Evolutionary conservation across 1,140 invertebrate species (phyloP).

Genomic region (Maniola jurtina): DNA sequence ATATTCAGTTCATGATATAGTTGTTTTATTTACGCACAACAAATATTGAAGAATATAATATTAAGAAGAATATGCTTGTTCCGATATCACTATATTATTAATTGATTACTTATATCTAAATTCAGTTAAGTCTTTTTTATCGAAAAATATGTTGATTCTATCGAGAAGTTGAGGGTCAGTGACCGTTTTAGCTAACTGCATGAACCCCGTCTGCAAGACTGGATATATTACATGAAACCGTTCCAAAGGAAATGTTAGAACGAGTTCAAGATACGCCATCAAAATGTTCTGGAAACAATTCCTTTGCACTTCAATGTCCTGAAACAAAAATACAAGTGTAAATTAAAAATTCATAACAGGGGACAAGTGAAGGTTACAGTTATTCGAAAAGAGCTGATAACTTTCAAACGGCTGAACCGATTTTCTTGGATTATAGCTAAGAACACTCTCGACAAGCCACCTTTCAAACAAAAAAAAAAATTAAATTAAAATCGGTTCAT

Average conservation of each 20-base stretch:
- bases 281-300: constrained; percentile 80
- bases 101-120: constrained; percentile 66
- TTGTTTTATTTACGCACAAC: constrained; percentile 68
- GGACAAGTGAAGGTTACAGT: too few species aligned
- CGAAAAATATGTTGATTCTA: constrained; percentile 74
- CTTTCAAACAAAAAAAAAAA: too few species aligned
- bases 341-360: too few species aligned
- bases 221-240: constrained; percentile 77
- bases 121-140: constrained; percentile 68
- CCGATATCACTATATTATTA: constrained; percentile 46
- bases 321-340: constrained; percentile 25
- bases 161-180: constrained; percentile 74
- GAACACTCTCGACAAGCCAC: too few species aligned
- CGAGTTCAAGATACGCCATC: constrained; percentile 80
- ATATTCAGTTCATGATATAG: constrained; percentile 44
- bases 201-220: constrained; percentile 77
- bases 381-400: too few species aligned
- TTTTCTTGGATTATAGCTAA: too few species aligned
- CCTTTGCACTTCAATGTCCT: constrained; percentile 80
- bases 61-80: constrained; percentile 42
- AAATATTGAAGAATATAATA: constrained; percentile 62
- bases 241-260: constrained; percentile 78
- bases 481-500: too few species aligned
- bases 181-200: constrained; percentile 78
- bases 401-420: too few species aligned